Base-by-base conservation (phyloP, 2,888 invertebrate genomes). In the Apotomis turbidana region DNA sequence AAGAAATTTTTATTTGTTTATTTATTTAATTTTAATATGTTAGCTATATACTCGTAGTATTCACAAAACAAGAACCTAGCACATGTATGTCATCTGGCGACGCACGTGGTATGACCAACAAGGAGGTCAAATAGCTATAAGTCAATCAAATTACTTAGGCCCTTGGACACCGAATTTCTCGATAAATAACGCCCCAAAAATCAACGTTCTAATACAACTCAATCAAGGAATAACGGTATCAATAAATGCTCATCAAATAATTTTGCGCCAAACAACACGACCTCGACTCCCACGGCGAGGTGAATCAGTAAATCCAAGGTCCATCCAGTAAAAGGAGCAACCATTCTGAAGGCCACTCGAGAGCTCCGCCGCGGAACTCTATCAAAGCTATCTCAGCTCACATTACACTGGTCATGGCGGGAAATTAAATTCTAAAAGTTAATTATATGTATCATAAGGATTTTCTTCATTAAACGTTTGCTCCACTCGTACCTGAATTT, bases 291-390 rank as follows among this genome's bases (percentile, higher is more conserved):
- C 80, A 82, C 83, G 74, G 79, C 84, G 87, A 87, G 87, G 88
- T 89, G 87, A 91, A 89, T 91, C 90, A 91, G 89, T 90, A 87
- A 83, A 83, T 80, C 82, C 89, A 90, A 89, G 90, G 90, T 83
- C 84, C 82, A 76, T 80, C 78, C 81, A 84, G 81, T 87, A 87
- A 89, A 87, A 88, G 89, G 87, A 85, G 81, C 82, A 79, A 77
- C 86, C 84, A 85, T 83, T 83, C 84, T 83, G 78, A 81, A 73
- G 71, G 72, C 71, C 54, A 36, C 57, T 41, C 27, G 36, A n/a
- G 61, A 70, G 44, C 73, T 36, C 52, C 71, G 38, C 5, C 74
- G 71, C 70, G 52, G 61, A 74, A 38, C 54, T 46, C n/a, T 52
- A 13, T 78, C 71, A 78, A 79, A 77, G 79, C 68, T 27, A 51